Evolutionary conservation across 2,888 invertebrate genomes (phyloP).

Genomic region (Leucophora obtusa): DNA sequence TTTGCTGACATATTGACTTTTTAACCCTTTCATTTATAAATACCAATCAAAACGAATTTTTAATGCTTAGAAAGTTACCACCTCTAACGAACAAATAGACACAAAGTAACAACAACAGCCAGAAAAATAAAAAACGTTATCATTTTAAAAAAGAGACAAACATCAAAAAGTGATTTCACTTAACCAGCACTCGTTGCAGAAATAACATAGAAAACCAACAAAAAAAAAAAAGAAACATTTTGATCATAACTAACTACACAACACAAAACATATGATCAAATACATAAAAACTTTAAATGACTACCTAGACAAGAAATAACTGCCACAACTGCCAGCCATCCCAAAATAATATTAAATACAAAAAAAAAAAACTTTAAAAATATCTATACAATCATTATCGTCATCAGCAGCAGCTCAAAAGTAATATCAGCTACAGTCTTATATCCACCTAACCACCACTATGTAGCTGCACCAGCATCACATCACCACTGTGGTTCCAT

Average conservation of each 20-base stretch:
- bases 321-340: constrained; percentile 42
- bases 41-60: constrained; percentile 59
- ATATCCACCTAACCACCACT: constrained; percentile 19
- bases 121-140: constrained; percentile 38
- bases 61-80: constrained; percentile 62
- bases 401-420: constrained; percentile 42
- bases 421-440: neutral
- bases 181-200: constrained; percentile 56
- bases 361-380: neutral
- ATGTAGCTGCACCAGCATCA: neutral
- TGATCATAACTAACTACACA: constrained; percentile 35
- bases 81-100: constrained; percentile 46
- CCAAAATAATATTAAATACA: neutral
- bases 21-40: constrained; percentile 58
- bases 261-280: constrained; percentile 52
- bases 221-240: neutral
- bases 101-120: neutral
- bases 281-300: constrained; percentile 61
- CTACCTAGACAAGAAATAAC: constrained; percentile 58
- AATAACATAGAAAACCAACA: constrained; percentile 40
- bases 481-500: neutral
- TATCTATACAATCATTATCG: constrained; percentile 48
- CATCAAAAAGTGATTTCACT: constrained; percentile 61
- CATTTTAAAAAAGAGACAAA: constrained; percentile 55
- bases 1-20: constrained; percentile 57